Evolutionary conservation across 2,113 vertebrate genomes (phyloP).

Genomic region (Oryzias curvinotus): DNA sequence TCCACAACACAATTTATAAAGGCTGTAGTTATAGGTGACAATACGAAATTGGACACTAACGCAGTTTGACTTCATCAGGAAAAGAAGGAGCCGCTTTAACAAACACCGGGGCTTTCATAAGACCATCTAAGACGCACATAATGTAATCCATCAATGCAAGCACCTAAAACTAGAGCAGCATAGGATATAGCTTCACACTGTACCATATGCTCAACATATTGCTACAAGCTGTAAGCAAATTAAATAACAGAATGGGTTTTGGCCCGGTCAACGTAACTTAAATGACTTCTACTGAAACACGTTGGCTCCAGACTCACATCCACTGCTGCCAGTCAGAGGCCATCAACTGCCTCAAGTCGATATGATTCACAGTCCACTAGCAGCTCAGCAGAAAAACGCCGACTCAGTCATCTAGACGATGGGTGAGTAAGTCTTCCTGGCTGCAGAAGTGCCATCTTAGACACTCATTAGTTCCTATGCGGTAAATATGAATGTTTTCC

Average conservation of each 20-base stretch:
- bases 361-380: conserved; percentile 49
- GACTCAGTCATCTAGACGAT: conserved; percentile 39
- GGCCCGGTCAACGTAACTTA: conserved; percentile 28
- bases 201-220: conserved; percentile 11
- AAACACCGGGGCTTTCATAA: too few species aligned
- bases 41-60: conserved; percentile 35
- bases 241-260: conserved; percentile 33
- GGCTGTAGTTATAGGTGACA: conserved; percentile 18
- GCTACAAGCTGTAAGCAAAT: conserved; percentile 41
- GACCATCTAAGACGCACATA: too few species aligned
- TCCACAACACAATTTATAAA: conserved; percentile 20
- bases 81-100: neutral
- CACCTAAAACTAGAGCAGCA: too few species aligned
- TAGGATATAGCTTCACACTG: neutral
- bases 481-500: conserved; percentile 50
- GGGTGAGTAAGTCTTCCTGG: conserved; percentile 54
- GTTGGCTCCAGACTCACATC: conserved; percentile 1
- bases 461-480: conserved; percentile 38
- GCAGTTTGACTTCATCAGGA: conserved; percentile 7
- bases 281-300: neutral
- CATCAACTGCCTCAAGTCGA: conserved; percentile 17
- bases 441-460: conserved; percentile 32
- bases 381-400: conserved; percentile 43
- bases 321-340: conserved; percentile 23
- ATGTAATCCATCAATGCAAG: too few species aligned